These are phyloP conservation scores for Bombus terrestris DNA, from an alignment of 1,140 invertebrate species.

Conservation along the genomic window DNA sequence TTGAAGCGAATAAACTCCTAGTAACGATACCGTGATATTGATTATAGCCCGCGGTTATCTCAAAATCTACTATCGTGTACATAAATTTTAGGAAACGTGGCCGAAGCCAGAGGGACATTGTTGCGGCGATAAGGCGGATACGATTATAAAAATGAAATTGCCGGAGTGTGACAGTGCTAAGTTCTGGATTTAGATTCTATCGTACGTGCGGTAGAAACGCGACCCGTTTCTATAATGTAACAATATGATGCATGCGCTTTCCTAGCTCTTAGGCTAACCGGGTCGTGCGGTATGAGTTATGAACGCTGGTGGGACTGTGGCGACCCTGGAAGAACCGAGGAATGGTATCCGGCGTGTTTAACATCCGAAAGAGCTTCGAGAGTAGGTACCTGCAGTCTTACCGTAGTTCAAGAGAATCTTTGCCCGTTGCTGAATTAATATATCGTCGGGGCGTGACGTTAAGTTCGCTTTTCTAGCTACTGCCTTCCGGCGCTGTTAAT, in stretches of 20 bases:
- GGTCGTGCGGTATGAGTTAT: constrained; percentile 60
- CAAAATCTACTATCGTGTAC: constrained; percentile 33
- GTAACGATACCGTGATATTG: constrained; percentile 21
- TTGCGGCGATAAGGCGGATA: constrained; percentile 45
- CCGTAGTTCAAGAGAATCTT: constrained; percentile 49
- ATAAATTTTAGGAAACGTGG: neutral
- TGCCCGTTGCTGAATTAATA: constrained; percentile 55
- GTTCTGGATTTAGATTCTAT: constrained; percentile 53
- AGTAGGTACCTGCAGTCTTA: too few species aligned
- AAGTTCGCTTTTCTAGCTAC: neutral
- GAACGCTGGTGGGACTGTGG: constrained; percentile 52
- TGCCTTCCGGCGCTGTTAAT: constrained; percentile 19
- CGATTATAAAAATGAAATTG: constrained; percentile 73
- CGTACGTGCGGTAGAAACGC: constrained; percentile 59
- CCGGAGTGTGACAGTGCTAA: constrained; percentile 53
- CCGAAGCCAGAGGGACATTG: too few species aligned
- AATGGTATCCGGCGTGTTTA: constrained; percentile 58
- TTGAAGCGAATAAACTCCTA: neutral
- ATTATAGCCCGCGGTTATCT: neutral
- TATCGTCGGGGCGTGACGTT: constrained; percentile 39
- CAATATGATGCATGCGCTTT: constrained; percentile 67
- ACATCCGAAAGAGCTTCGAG: constrained; percentile 53
- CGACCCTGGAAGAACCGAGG: constrained; percentile 45
- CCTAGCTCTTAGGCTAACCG: constrained; percentile 32
- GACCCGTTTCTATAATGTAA: constrained; percentile 70